Evolutionary conservation across 2,113 vertebrate species (phyloP).

Genomic region (Turdus rufiventris): DNA sequence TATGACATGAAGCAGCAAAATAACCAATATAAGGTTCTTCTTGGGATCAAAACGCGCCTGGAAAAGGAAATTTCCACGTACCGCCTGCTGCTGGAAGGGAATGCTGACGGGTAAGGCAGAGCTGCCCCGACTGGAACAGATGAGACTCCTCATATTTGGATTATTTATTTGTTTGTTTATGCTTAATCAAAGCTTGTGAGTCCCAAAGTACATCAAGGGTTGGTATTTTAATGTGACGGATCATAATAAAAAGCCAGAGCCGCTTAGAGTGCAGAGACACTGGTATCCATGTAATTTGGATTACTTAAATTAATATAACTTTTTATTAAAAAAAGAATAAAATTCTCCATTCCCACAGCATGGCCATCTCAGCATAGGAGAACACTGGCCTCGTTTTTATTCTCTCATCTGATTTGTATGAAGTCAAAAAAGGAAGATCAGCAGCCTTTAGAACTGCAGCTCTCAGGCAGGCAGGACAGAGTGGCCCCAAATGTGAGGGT

Average conservation of each 20-base stretch:
- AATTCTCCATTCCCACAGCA: neutral
- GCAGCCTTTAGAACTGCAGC: neutral
- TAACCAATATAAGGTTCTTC: slow-evolving; percentile 84
- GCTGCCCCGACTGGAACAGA: neutral
- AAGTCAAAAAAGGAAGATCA: neutral
- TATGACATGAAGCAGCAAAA: slow-evolving; percentile 82
- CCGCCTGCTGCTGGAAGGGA: slow-evolving; percentile 89
- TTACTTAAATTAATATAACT: neutral
- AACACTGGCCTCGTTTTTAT: neutral
- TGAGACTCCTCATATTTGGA: neutral
- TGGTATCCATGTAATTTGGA: neutral
- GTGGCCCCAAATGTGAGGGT: neutral
- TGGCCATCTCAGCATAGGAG: neutral
- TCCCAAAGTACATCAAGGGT: slow-evolving; percentile 11
- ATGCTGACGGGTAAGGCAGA: slow-evolving; percentile 76
- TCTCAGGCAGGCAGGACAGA: neutral
- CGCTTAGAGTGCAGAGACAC: neutral
- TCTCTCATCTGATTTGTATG: neutral
- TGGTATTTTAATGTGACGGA: slow-evolving; percentile 33
- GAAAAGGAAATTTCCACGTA: slow-evolving; percentile 96
- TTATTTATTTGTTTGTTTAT: slow-evolving; percentile 49
- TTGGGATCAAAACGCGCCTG: slow-evolving; percentile 93
- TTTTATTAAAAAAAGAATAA: neutral
- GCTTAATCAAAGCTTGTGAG: slow-evolving; percentile 37
- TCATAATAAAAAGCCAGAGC: slow-evolving; percentile 8